These are phyloP conservation scores for Malurus cyaneus DNA, from an alignment of 2,113 vertebrate species.

Conservation along the genomic window DNA sequence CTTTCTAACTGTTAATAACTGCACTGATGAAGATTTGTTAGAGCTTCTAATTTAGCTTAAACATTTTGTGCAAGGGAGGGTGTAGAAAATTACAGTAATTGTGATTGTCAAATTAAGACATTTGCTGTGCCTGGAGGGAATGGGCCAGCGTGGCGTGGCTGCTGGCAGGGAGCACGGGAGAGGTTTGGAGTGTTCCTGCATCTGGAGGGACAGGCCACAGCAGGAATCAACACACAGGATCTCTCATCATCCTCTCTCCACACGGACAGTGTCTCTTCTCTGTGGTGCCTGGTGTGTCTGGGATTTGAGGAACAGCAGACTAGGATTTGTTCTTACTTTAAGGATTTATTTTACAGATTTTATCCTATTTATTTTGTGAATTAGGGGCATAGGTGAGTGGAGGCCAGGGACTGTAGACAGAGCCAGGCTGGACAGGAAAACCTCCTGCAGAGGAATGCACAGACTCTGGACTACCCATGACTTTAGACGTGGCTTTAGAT, in stretches of 20 bases:
- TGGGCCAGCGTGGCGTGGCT: fast-evolving
- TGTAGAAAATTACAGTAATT: constrained; percentile 59
- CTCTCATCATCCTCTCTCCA: background rate
- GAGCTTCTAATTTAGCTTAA: constrained; percentile 56
- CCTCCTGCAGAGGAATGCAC: background rate
- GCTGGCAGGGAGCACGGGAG: background rate
- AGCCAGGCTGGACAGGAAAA: background rate
- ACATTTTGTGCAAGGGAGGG: constrained; percentile 25
- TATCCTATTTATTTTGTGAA: background rate
- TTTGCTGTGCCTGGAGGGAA: constrained; percentile 48
- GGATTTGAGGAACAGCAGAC: background rate
- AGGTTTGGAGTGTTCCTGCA: background rate
- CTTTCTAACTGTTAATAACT: constrained; percentile 51
- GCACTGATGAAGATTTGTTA: constrained; percentile 31
- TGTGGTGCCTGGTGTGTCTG: fast-evolving
- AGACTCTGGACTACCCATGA: background rate
- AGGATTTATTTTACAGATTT: background rate
- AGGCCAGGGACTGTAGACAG: background rate
- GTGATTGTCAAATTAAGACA: background rate
- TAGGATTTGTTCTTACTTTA: background rate
- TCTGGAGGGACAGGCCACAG: background rate
- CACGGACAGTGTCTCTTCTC: fast-evolving
- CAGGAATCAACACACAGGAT: background rate
- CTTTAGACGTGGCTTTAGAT: background rate
- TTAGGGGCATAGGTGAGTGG: background rate